phyloP scores from a whole-genome alignment of 2,113 vertebrate genomes.

The Physeter macrocephalus region DNA sequence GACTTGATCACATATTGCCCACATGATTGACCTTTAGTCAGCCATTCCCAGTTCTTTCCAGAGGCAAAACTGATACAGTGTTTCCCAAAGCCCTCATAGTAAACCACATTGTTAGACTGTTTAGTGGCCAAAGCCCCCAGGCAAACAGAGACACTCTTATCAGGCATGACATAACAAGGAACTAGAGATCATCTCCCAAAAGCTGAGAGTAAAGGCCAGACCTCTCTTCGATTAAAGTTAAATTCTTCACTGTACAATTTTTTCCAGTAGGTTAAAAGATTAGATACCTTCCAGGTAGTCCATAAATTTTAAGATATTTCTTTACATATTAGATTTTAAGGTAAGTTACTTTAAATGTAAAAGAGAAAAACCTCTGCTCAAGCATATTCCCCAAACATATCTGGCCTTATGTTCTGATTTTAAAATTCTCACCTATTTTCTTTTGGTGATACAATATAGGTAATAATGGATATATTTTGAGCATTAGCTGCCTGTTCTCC shows the following conservation, averaged over 20 bases:
- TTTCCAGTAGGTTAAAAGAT: neutral
- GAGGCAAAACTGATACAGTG: neutral
- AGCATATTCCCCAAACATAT: neutral
- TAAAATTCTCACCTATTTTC: neutral
- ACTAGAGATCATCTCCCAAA: neutral
- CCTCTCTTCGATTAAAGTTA: neutral
- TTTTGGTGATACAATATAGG: neutral
- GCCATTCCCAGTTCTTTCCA: neutral
- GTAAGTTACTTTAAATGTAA: constrained; percentile 32
- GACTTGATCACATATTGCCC: neutral
- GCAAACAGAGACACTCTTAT: neutral
- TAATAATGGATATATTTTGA: neutral
- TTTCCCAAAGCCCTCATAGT: neutral
- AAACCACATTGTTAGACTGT: neutral
- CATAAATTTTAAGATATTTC: neutral
- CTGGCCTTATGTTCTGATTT: neutral
- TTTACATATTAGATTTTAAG: constrained; percentile 24
- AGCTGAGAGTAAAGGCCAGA: neutral
- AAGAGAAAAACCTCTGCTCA: neutral
- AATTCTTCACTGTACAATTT: neutral
- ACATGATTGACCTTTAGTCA: neutral
- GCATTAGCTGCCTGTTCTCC: neutral
- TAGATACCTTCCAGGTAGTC: neutral
- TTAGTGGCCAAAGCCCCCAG: neutral
- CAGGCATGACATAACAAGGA: neutral